Conservation (phyloP, 1,140 invertebrate genomes). For the Lordiphosa collinella region DNA sequence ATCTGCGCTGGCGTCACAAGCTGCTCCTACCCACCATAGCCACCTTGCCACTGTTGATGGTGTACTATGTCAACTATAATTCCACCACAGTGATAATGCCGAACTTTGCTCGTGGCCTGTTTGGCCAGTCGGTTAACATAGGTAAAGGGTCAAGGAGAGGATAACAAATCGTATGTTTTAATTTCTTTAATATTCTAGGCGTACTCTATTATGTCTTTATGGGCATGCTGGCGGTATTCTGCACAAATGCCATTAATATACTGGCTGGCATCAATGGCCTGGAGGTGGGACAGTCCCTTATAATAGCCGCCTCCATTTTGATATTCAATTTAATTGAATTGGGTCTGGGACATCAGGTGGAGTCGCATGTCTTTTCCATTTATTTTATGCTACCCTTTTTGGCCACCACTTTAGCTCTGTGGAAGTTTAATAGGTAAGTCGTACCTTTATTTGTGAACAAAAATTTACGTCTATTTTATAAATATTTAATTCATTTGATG, state of each 20-base stretch:
- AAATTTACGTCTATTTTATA: too few relatives aligned
- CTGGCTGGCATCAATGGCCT: constrained; percentile 98
- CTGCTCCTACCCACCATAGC: constrained; percentile 97
- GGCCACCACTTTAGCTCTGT: constrained; percentile 90
- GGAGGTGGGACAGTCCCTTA: constrained; percentile 97
- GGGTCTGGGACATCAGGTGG: constrained; percentile 83
- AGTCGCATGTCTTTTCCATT: constrained; percentile 90
- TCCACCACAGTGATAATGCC: constrained; percentile 97
- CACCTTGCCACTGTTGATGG: constrained; percentile 96
- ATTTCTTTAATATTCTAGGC: constrained; percentile 83
- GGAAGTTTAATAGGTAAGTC: constrained; percentile 95
- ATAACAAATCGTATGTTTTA: not conserved
- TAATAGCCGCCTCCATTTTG: constrained; percentile 94
- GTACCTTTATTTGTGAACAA: constrained; percentile 2
- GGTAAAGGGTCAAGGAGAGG: constrained; percentile 78
- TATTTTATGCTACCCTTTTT: constrained; percentile 97
- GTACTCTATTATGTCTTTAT: constrained; percentile 98
- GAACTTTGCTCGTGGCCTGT: constrained; percentile 87
- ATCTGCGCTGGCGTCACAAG: constrained; percentile 98
- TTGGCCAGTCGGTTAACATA: constrained; percentile 88
- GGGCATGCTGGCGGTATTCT: constrained; percentile 99
- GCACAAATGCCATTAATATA: constrained; percentile 99
- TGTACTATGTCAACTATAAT: constrained; percentile 98
- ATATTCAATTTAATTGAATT: constrained; percentile 94
- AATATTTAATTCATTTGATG: too few relatives aligned